Percentiles rank a stretch among this genome's conserved stretches.
Evolutionary conservation across 2,888 invertebrate genomes (phyloP).

Genomic region (Drosophila atripex): DNA sequence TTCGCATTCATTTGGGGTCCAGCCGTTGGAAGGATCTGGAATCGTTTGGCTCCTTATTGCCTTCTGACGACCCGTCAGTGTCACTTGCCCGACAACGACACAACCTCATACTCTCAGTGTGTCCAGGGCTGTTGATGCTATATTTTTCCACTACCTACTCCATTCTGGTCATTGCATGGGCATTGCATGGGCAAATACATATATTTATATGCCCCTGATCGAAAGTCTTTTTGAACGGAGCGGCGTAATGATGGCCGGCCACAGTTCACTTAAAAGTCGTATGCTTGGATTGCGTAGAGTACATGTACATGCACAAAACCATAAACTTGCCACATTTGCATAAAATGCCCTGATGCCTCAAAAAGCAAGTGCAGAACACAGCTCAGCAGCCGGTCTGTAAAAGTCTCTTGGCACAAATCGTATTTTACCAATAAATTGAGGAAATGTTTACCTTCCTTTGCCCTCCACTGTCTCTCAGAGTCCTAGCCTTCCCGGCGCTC

Average conservation of each 20-base stretch:
- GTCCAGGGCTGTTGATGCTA: conserved; percentile 57
- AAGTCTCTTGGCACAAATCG: conserved; percentile 65
- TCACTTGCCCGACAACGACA: conserved; percentile 46
- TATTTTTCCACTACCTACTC: conserved; percentile 27
- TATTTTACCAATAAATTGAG: conserved; percentile 77
- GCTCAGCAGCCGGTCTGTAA: conserved; percentile 43
- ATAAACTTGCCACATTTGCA: conserved; percentile 76
- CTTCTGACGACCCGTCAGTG: conserved; percentile 54
- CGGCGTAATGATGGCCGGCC: conserved; percentile 52
- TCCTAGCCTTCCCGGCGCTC: background rate
- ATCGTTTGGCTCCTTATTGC: conserved; percentile 51
- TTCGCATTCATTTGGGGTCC: background rate
- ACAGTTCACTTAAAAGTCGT: conserved; percentile 63
- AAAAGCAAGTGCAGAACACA: conserved; percentile 40
- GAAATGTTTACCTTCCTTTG: conserved; percentile 53
- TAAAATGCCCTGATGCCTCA: conserved; percentile 61
- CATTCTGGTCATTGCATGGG: conserved; percentile 14
- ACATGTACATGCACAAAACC: conserved; percentile 46
- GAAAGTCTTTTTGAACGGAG: conserved; percentile 23
- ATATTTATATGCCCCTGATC: background rate
- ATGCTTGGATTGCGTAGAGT: conserved; percentile 41
- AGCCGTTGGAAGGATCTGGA: conserved; percentile 7
- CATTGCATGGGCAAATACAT: conserved; percentile 5
- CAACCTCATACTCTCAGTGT: conserved; percentile 23
- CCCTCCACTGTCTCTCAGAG: background rate